These are phyloP conservation scores for Ephialtes manifestator DNA, from an alignment of 2,888 invertebrate species.

Conservation along the genomic window DNA sequence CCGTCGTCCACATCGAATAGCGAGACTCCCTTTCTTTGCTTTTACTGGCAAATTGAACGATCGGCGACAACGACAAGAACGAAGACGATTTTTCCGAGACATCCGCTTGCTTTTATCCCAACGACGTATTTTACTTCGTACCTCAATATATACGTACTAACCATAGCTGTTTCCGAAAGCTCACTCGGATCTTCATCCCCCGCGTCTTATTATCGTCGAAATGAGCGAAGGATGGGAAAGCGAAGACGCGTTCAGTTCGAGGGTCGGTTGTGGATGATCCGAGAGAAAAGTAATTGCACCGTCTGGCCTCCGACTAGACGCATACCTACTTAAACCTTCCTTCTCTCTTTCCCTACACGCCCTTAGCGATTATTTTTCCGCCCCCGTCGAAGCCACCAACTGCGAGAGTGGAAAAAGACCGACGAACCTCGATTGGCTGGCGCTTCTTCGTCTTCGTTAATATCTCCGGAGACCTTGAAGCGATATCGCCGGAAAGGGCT, in stretches of 20 bases:
- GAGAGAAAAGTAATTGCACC: slow-evolving; percentile 56
- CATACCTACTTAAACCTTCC: slow-evolving; percentile 29
- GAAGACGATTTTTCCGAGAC: not conserved
- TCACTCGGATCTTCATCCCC: not conserved
- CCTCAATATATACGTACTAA: not conserved
- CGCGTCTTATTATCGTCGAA: slow-evolving; percentile 35
- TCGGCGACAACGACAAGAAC: slow-evolving; percentile 17
- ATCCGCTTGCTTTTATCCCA: slow-evolving; percentile 17
- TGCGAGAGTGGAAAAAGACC: slow-evolving; percentile 3
- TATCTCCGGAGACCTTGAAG: slow-evolving; percentile 29
- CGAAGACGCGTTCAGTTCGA: not conserved
- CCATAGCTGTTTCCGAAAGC: slow-evolving; percentile 20
- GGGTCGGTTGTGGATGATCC: slow-evolving; percentile 37
- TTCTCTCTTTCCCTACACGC: not conserved
- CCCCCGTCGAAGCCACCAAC: slow-evolving; percentile 5
- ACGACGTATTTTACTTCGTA: slow-evolving; percentile 13
- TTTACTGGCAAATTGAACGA: slow-evolving; percentile 43
- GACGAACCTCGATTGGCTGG: slow-evolving; percentile 1
- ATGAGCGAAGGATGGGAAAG: slow-evolving; percentile 7
- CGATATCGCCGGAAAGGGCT: slow-evolving; percentile 14
- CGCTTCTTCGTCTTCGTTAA: slow-evolving; percentile 22
- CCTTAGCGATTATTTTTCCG: slow-evolving; percentile 39
- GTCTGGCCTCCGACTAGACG: slow-evolving; percentile 58
- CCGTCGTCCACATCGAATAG: slow-evolving; percentile 17
- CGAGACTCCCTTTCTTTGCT: not conserved